These are phyloP conservation scores for Hirundo rustica DNA, from an alignment of 2,797 vertebrate genomes.

Conservation along the genomic window DNA sequence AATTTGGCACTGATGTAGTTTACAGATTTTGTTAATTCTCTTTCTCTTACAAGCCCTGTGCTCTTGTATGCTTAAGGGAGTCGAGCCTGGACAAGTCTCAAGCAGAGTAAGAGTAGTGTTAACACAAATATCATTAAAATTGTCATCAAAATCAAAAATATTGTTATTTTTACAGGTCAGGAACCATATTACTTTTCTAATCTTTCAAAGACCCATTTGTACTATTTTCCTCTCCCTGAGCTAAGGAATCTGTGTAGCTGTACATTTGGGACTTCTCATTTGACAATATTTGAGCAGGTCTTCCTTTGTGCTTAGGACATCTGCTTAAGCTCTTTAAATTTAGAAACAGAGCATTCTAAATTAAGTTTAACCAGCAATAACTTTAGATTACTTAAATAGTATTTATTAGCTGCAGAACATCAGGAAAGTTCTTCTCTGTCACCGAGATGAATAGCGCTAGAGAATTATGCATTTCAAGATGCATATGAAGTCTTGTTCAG, in stretches of 20 bases:
- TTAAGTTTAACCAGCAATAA: not conserved
- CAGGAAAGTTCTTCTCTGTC: not conserved
- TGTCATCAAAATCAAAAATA: not conserved
- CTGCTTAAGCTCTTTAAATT: not conserved
- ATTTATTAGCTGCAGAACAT: not conserved
- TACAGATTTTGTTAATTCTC: not conserved
- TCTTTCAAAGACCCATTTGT: not conserved
- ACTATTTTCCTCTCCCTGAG: not conserved
- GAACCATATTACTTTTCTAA: not conserved
- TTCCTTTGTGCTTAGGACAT: not conserved
- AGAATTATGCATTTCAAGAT: conserved; percentile 24
- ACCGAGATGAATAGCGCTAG: not conserved
- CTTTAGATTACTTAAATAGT: not conserved
- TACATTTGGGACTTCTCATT: not conserved
- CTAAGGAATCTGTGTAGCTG: not conserved
- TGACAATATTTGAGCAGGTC: not conserved
- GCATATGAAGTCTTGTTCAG: not conserved
- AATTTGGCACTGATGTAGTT: not conserved
- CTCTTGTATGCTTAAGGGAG: not conserved
- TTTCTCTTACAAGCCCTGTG: not conserved
- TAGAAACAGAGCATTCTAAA: not conserved
- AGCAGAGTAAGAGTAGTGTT: not conserved
- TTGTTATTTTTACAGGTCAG: not conserved
- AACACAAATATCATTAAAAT: not conserved
- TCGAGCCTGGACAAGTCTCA: not conserved